Evolutionary conservation across 2,888 invertebrate genomes (phyloP).

Genomic region (Agriotes lineatus): DNA sequence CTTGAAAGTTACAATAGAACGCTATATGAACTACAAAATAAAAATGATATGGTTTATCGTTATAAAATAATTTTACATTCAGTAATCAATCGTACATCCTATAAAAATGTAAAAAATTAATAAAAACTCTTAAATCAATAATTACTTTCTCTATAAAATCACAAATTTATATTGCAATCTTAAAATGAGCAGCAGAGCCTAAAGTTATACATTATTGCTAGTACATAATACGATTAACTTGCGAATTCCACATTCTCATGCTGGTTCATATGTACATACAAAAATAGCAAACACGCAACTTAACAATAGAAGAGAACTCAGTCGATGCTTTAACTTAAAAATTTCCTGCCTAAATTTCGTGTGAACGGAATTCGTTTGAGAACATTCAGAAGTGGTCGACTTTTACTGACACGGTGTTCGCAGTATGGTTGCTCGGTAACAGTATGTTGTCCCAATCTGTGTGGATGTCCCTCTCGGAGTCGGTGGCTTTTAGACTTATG

Average conservation of each 20-base stretch:
- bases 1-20: not conserved
- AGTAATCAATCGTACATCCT: not conserved
- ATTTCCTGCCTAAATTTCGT: not conserved
- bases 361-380: conserved; percentile 1
- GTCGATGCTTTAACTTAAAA: conserved; percentile 7
- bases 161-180: conserved; percentile 25
- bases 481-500: conserved; percentile 83
- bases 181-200: conserved; percentile 5
- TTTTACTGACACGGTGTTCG: conserved; percentile 90
- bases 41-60: conserved; percentile 2
- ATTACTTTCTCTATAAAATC: conserved; percentile 18
- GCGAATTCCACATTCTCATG: not conserved
- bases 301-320: conserved; percentile 7
- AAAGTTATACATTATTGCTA: not conserved
- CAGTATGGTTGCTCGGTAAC: conserved; percentile 84
- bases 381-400: conserved; percentile 85
- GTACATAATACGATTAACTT: not conserved
- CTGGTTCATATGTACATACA: conserved; percentile 1
- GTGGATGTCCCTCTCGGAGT: conserved; percentile 85
- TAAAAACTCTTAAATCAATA: conserved; percentile 2
- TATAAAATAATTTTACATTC: conserved; percentile 14
- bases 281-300: not conserved
- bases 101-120: conserved; percentile 7
- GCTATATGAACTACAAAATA: not conserved
- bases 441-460: conserved; percentile 89